Evolutionary conservation across 2,888 invertebrate species (phyloP).

Genomic region (Thecocarcelia acutangulata): DNA sequence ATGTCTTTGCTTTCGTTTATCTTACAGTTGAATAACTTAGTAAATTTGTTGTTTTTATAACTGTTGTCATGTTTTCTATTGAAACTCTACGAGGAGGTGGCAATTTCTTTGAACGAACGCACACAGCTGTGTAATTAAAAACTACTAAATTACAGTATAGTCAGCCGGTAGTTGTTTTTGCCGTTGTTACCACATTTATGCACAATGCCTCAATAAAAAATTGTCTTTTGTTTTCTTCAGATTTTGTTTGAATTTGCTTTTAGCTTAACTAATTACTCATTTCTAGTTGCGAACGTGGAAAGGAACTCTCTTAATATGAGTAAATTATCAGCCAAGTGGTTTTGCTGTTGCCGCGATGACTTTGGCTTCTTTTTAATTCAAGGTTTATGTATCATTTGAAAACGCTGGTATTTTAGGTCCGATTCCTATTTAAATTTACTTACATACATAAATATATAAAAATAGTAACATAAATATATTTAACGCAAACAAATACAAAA

Average conservation of each 20-base stretch:
- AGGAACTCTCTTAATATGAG: neutral
- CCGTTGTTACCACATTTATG: constrained; percentile 37
- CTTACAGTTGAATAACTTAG: neutral
- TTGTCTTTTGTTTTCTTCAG: constrained; percentile 25
- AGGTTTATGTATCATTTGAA: no score
- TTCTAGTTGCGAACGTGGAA: constrained; percentile 37
- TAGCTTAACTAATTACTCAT: constrained; percentile 68
- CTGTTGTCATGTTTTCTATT: constrained; percentile 15
- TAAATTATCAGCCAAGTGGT: constrained; percentile 2
- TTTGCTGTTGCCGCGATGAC: neutral
- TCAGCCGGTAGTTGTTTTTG: constrained; percentile 63
- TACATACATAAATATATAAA: no score
- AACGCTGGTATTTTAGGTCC: no score
- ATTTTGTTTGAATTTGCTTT: constrained; percentile 39
- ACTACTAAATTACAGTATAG: constrained; percentile 75
- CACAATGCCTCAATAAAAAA: neutral
- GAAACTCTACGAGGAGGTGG: constrained; percentile 72
- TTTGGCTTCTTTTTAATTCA: no score
- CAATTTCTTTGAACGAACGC: constrained; percentile 73
- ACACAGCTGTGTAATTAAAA: constrained; percentile 77
- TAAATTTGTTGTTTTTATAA: neutral
- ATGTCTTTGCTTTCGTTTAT: constrained; percentile 34
- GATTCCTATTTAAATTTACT: no score
- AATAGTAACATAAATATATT: no score
- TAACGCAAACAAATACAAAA: no score